Base-by-base conservation (phyloP, 2,888 invertebrate genomes). In the Epiblema foenella region DNA sequence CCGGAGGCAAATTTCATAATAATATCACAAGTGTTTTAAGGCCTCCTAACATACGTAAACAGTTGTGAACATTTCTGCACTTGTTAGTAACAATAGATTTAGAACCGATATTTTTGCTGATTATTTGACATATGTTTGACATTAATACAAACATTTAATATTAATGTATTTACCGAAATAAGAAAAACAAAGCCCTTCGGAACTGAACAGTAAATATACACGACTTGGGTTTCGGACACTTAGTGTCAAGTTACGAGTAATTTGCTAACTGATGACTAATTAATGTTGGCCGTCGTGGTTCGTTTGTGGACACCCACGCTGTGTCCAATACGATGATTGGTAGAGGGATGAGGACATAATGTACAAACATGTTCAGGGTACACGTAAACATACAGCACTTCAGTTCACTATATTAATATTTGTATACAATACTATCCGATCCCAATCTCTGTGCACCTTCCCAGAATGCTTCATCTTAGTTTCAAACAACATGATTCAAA, bases 201-300 rank as follows among this genome's bases (percentile, higher is more conserved):
- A 24, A 64, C 24, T 10, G 49, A 56, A 37, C 17, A 17, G 51
- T 46, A 59, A 60, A 60, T 29, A 64, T 17, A 1, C 17, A 37
- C 58, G 46, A 58, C 37, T 17, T 54, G 42, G 52, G 59, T 59
- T 51, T 42, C 20, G 46, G 54, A 18, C 70, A 66, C 70, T 70
- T 29, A 60, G 70, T 70, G 65, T 70, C 70, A 39, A 33, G 54
- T 70, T 60, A 54, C 59, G 42, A 54, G 39, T 33, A 70, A 70
- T 70, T 66, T 33, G 65, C 57, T 24, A 37, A 63, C 58, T 54
- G 65, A 64, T 54, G 70, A 54, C 65, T 70, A 59, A 70, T 66
- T 65, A 29, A 49, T 70, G 65, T 66, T 66, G 54, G 54, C 54
- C 59, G 24, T 20, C 39, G 52, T 33, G 46, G 29, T 11, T 49